Percentiles rank a stretch among this genome's conserved stretches.
Conservation (phyloP, 30 jellyfish, hydroid and myxozoan species). For the Hydra vulgaris region DNA sequence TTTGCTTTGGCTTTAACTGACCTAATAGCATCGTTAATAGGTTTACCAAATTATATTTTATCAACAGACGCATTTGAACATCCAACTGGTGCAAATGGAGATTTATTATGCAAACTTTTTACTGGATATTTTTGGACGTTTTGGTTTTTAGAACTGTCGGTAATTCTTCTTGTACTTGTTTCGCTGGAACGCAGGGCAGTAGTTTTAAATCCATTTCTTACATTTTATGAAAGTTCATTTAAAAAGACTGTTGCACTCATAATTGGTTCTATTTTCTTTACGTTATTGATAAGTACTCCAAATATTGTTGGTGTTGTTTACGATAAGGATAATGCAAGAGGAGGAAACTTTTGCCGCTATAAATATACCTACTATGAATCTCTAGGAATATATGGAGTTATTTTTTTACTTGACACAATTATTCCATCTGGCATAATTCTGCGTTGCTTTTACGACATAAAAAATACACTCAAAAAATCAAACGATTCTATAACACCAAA, state of each 20-base stretch:
- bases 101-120: slow-evolving; percentile 27
- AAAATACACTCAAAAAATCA: not conserved
- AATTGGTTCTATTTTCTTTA: slow-evolving; percentile 5
- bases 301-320: slow-evolving; percentile 36
- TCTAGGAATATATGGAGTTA: slow-evolving; percentile 17
- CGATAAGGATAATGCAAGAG: slow-evolving; percentile 12
- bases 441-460: not conserved
- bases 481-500: not conserved
- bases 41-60: slow-evolving; percentile 43
- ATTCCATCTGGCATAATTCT: slow-evolving; percentile 30
- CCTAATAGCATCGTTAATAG: slow-evolving; percentile 19
- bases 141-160: slow-evolving; percentile 51
- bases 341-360: slow-evolving; percentile 40
- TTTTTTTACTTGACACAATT: slow-evolving; percentile 25
- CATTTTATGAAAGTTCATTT: slow-evolving; percentile 9
- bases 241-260: not conserved
- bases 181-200: slow-evolving; percentile 51
- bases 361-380: not conserved
- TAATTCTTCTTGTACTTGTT: slow-evolving; percentile 34
- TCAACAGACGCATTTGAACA: slow-evolving; percentile 42
- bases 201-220: slow-evolving; percentile 29
- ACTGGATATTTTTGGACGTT: slow-evolving; percentile 48
- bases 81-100: slow-evolving; percentile 45
- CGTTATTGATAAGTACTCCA: slow-evolving; percentile 39
- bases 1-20: slow-evolving; percentile 51